Conservation (phyloP, 1,140 invertebrate species). For the Tribolium madens region DNA sequence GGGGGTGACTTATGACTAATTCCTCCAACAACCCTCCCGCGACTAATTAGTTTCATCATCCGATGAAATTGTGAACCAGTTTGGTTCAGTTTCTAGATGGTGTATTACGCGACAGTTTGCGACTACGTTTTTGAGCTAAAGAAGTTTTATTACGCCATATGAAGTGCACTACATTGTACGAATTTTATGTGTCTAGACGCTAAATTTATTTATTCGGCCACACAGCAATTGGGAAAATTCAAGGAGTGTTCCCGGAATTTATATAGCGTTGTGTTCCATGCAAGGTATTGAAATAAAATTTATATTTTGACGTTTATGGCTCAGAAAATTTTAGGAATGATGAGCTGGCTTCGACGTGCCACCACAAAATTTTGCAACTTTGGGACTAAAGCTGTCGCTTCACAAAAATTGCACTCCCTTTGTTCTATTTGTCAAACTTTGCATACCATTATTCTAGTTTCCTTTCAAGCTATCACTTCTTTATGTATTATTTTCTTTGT, state of each 20-base stretch:
- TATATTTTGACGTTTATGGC: constrained; percentile 14
- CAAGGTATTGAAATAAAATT: constrained; percentile 1
- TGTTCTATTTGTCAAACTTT: background rate
- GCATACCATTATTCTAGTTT: background rate
- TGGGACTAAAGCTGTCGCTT: background rate
- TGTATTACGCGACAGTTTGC: background rate
- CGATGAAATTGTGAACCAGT: constrained; percentile 11
- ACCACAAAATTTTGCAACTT: background rate
- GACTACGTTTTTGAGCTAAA: background rate
- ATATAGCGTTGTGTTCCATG: background rate
- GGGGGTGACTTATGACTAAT: constrained; percentile 33
- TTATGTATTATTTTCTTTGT: background rate
- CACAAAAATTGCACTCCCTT: background rate
- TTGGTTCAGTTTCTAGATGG: constrained; percentile 26
- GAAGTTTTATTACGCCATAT: background rate
- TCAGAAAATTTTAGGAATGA: background rate
- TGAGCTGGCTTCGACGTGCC: background rate
- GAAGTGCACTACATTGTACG: background rate
- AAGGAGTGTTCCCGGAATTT: constrained; percentile 1
- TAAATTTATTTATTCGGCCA: constrained; percentile 5
- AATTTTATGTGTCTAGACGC: background rate
- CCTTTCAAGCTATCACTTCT: background rate
- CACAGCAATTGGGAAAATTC: background rate
- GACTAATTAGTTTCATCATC: constrained; percentile 32
- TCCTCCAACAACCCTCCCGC: background rate